Evolutionary conservation across 2,113 vertebrate genomes (phyloP).

Genomic region (Pteronura brasiliensis): DNA sequence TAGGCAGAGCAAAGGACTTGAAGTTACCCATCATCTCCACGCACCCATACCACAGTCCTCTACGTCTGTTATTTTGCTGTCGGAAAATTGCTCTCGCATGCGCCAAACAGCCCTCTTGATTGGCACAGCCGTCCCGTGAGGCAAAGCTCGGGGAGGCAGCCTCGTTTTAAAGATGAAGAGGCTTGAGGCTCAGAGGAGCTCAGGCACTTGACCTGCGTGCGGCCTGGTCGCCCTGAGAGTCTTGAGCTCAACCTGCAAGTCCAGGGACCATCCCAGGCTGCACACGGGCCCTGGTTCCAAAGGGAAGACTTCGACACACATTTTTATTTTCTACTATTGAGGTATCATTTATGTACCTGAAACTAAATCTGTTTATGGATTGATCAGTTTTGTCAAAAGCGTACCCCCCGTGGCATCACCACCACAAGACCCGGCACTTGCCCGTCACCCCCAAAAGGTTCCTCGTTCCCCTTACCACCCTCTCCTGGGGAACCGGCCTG

Average conservation of each 20-base stretch:
- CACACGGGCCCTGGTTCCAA: neutral
- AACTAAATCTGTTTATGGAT: neutral
- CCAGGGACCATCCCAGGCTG: neutral
- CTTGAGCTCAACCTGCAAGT: neutral
- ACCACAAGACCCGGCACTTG: neutral
- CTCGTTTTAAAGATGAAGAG: neutral
- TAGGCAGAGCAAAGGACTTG: neutral
- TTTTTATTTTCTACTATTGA: neutral
- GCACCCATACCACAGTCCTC: accelerated
- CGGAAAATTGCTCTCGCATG: neutral
- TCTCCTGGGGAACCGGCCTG: neutral
- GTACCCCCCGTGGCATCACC: neutral
- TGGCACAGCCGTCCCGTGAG: neutral
- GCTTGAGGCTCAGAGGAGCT: neutral
- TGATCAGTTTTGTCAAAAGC: neutral
- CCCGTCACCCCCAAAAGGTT: neutral
- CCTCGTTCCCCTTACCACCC: neutral
- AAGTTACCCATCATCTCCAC: accelerated
- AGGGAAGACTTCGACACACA: neutral
- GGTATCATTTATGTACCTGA: neutral
- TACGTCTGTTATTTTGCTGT: neutral
- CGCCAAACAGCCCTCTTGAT: neutral
- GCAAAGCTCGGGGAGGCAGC: neutral
- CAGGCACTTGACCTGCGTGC: accelerated
- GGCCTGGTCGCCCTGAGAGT: accelerated